These are phyloP conservation scores for Propithecus deckenii DNA, from an alignment of 2,797 vertebrate species.

Conservation along the genomic window DNA sequence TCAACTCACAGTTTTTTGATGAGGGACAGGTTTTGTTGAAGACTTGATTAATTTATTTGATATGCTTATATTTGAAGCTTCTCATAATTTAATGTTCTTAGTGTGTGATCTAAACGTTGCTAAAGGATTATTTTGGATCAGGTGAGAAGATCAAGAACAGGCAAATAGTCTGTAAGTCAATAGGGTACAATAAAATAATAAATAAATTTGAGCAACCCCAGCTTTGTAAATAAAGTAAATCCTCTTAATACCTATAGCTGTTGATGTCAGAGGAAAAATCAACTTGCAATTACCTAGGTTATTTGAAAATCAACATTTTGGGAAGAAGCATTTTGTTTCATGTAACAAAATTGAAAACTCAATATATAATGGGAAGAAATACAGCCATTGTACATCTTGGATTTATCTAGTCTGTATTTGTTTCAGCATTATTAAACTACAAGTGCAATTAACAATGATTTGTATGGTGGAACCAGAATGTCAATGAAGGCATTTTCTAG, in stretches of 20 bases:
- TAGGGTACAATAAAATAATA: not conserved
- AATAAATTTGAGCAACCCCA: not conserved
- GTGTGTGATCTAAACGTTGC: not conserved
- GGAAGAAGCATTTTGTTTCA: not conserved
- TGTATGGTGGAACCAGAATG: not conserved
- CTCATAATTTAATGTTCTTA: not conserved
- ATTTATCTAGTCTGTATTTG: not conserved
- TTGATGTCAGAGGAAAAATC: not conserved
- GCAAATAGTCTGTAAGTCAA: not conserved
- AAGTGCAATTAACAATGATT: conserved; percentile 1
- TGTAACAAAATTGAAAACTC: not conserved
- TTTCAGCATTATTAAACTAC: not conserved
- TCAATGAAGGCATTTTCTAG: not conserved
- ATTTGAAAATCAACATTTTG: conserved; percentile 47
- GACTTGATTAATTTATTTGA: not conserved
- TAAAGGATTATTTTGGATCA: not conserved
- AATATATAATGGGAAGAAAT: not conserved
- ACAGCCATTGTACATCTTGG: not conserved
- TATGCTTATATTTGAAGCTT: not conserved
- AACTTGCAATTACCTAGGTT: not conserved
- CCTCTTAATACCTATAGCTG: not conserved
- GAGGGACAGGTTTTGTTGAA: not conserved
- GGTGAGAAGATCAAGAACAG: not conserved
- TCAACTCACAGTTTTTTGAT: not conserved
- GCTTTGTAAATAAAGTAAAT: not conserved